Evolutionary conservation across 2,113 vertebrate genomes (phyloP), one percentile per base, ranked within the genome.

Genomic region (Etia nguti): DNA sequence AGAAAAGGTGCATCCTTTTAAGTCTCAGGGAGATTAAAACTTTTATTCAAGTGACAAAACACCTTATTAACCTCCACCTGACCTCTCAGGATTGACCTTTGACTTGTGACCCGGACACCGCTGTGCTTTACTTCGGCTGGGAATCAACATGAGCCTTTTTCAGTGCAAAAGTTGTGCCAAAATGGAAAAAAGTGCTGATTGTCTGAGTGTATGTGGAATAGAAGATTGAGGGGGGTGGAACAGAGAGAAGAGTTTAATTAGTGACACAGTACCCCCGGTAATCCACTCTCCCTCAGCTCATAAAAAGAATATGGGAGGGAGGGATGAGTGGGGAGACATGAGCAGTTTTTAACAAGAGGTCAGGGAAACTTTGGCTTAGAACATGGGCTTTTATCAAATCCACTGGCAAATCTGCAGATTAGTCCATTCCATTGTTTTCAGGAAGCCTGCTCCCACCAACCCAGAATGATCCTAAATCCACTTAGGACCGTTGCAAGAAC

Each of bases 1-100:
- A 93, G 86, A 84, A 93, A 84, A 91, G 92, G 89, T 92, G 91
- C 89, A 88, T 95, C 92, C 89, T 92, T 91, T 93, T 92, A 84
- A 94, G 88, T 95, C 95, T 91, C 94, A 95, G 90, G 94, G 91
- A 95, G 94, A 95, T 95, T 96, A 96, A 84, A 94, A 80, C 88
- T 90, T 93, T 95, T 95, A 92, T 94, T 93, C 83, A 87, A 93
- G 92, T 96, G 93, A 95, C 93, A 95, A 95, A 96, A 95, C 94
- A 93, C 95, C 94, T 94, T 93, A 95, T 95, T 95, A 94, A 93
- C 93, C 92, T 94, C 86, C 20, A 73, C 36, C 77, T 92, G 86
- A 92, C 93, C 94, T 92, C 62, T 86, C 60, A 82, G 93, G 95
- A 96, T 96, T 95, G 94, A 95, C 94, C 94, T 96, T 92, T 95